Conservation (phyloP, 2,888 invertebrate species). For the Pharmacophagus antenor region DNA sequence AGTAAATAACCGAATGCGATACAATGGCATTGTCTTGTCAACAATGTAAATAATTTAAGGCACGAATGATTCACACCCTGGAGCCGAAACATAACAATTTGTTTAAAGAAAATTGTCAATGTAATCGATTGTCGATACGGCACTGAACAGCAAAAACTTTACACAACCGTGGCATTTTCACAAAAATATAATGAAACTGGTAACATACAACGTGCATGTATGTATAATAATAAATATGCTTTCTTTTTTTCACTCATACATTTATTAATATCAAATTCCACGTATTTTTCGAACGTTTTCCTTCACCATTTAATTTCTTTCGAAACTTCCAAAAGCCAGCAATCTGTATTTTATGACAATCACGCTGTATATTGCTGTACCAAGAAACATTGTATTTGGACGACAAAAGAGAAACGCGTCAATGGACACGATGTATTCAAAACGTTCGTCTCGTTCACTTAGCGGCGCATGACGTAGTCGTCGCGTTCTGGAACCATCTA, state of each 20-base stretch:
- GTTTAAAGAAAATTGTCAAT: constrained; percentile 20
- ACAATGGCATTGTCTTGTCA: constrained; percentile 50
- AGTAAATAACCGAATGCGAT: constrained; percentile 21
- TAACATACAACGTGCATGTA: constrained; percentile 18
- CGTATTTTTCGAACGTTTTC: too few species aligned
- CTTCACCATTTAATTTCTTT: constrained; percentile 26
- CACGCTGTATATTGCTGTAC: background rate
- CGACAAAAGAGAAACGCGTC: background rate
- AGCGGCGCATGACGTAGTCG: constrained; percentile 29
- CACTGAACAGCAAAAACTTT: constrained; percentile 13
- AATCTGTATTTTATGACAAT: background rate
- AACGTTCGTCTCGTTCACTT: background rate
- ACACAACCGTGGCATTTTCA: constrained; percentile 21
- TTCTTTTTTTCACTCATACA: constrained; percentile 13
- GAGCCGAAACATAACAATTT: constrained; percentile 22
- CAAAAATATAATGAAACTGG: constrained; percentile 17
- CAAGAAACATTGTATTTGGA: background rate
- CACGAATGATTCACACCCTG: constrained; percentile 44
- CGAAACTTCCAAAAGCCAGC: constrained; percentile 37
- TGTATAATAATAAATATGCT: constrained; percentile 18
- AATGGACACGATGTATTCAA: constrained; percentile 10
- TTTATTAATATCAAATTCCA: constrained; percentile 18
- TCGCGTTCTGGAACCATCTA: constrained; percentile 57
- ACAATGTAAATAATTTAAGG: constrained; percentile 37
- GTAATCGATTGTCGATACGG: constrained; percentile 26